A percentile compares a stretch with the other conserved stretches of the same genome.
Evolutionary conservation across 2,113 vertebrate species (phyloP).

Genomic region (mouse (Mus musculus)): DNA sequence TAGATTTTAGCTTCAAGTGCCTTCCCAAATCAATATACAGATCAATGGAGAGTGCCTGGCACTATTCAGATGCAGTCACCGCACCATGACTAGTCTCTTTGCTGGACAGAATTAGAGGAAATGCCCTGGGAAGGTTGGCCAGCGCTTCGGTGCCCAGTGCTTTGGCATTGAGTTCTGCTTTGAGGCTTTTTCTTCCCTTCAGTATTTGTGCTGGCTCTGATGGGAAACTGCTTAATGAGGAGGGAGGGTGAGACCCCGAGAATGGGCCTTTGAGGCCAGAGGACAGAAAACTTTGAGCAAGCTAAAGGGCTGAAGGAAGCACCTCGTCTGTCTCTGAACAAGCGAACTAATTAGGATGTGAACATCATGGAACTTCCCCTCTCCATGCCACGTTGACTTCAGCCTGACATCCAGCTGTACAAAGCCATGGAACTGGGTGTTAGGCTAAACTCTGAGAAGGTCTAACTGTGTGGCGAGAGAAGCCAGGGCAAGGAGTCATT

Average conservation of each 20-base stretch:
- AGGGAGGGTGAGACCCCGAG: not conserved
- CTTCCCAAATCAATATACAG: slow-evolving; percentile 24
- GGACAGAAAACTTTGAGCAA: not conserved
- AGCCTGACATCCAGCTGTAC: not conserved
- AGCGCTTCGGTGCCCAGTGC: not conserved
- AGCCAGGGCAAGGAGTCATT: not conserved
- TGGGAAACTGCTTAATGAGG: not conserved
- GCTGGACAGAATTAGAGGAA: not conserved
- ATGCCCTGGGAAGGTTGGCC: not conserved
- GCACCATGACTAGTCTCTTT: not conserved
- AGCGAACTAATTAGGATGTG: not conserved
- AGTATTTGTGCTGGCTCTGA: not conserved
- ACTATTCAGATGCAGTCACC: not conserved
- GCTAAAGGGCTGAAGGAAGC: not conserved
- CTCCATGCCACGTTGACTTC: not conserved
- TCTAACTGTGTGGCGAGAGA: not conserved
- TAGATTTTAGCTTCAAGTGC: slow-evolving; percentile 3
- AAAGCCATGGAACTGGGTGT: not conserved
- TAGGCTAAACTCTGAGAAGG: not conserved
- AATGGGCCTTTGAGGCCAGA: not conserved
- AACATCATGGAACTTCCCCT: not conserved
- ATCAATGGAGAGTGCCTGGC: not conserved
- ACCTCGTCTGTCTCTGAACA: not conserved
- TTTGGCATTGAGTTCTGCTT: not conserved
- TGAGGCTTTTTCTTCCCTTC: not conserved